A percentile compares a stretch with the other conserved stretches of the same genome.
phyloP scores from a whole-genome alignment of 2,797 vertebrate species.

The Myotis planiceps region DNA sequence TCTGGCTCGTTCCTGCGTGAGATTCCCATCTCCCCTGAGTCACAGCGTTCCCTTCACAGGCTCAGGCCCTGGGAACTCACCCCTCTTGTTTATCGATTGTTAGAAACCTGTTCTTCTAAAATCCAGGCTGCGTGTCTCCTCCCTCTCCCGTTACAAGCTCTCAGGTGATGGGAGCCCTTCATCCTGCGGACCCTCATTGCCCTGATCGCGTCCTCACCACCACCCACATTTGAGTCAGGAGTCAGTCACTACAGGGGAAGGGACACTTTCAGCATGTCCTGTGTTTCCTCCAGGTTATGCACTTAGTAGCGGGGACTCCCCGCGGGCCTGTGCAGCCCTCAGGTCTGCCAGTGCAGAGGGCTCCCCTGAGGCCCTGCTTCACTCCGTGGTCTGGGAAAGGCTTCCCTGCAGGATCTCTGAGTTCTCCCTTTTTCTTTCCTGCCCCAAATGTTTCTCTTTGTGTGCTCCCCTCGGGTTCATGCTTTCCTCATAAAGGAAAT shows the following conservation, averaged over 20 bases:
- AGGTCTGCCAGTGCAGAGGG: not conserved
- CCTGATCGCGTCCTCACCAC: accelerated
- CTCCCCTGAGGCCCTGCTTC: not conserved
- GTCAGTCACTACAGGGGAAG: not conserved
- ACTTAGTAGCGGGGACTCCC: not conserved
- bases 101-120: slow-evolving; percentile 43
- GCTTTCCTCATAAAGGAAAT: not conserved
- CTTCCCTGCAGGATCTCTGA: not conserved
- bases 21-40: not conserved
- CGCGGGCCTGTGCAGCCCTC: accelerated
- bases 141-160: not conserved
- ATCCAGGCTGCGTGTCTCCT: not conserved
- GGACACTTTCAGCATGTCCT: not conserved
- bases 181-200: not conserved
- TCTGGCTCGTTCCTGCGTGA: not conserved
- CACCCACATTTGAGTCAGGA: accelerated
- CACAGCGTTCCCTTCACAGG: not conserved
- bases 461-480: not conserved
- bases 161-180: not conserved
- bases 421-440: not conserved
- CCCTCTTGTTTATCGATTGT: not conserved
- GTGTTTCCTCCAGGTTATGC: not conserved
- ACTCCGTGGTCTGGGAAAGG: accelerated
- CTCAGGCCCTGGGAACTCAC: not conserved
- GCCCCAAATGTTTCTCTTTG: not conserved